Evolutionary conservation across 2,113 vertebrate species (phyloP), one percentile per base, ranked within the genome.

Genomic region (Pheucticus melanocephalus): DNA sequence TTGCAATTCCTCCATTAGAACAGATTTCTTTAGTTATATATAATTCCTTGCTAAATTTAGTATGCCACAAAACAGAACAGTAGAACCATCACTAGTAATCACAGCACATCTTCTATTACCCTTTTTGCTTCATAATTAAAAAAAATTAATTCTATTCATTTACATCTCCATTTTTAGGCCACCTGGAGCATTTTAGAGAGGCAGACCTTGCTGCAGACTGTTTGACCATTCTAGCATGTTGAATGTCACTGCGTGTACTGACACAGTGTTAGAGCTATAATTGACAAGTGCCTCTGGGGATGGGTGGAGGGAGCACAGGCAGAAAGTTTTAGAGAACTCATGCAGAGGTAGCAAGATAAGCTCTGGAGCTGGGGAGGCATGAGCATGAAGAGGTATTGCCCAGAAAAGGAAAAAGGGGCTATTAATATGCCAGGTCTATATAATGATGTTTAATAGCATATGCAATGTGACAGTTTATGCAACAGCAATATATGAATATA

Each of bases 91-190:
- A 4, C 30, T 44, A 2, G 7, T 75, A 75, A 57, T 61, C 19
- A 44, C 11, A 87, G 22, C 14, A 44, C 31, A 73, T 8, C 33
- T 64, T 63, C 33, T 60, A 16, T 56, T 77, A 73, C 12, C 15
- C 11, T 44, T 63, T 72, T 69, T 1, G 1, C 11, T 69, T 68
- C 12, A 37, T 27, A 42, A 23, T n/a, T n/a, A 3, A 9, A 33
- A 33, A 56, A 33, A 30, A 33, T 24, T 11, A 35, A 4, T 81
- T 35, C 10, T 0, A 19, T 39, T 35, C 0, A 5, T 51, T 75
- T 88, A 33, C 7, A 15, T 47, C 35, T 86, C 25, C 5, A 9
- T 81, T 83, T 84, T 69, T 31, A 86, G 18, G 66, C 3, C 9
- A 53, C 20, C 12, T 54, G 23, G 12, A 28, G 16, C 20, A 57